A percentile compares a stretch with the other conserved stretches of the same genome.
Evolutionary conservation across 2,888 invertebrate species (phyloP).

Genomic region (Biston stratarius): DNA sequence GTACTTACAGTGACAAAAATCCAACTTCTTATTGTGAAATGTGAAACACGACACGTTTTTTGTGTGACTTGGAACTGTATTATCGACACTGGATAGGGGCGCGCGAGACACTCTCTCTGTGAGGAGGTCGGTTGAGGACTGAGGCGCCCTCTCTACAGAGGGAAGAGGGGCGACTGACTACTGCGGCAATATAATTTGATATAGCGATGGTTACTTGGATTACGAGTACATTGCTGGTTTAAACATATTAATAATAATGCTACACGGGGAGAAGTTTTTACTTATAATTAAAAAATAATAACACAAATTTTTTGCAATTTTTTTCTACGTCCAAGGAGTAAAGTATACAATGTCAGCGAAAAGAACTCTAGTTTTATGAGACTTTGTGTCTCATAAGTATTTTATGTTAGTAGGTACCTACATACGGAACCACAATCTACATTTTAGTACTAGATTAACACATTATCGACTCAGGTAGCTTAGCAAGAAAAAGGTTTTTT

Average conservation of each 20-base stretch:
- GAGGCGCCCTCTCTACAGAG: slow-evolving; percentile 69
- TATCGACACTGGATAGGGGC: slow-evolving; percentile 61
- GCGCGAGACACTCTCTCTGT: slow-evolving; percentile 59
- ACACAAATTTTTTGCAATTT: too few relatives aligned
- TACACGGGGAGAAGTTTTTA: not conserved
- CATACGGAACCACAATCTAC: not conserved
- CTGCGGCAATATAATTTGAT: slow-evolving; percentile 44
- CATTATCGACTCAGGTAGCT: too few relatives aligned
- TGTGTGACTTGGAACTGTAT: slow-evolving; percentile 50
- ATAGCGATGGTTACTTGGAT: slow-evolving; percentile 61
- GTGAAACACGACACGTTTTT: slow-evolving; percentile 77
- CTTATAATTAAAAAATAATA: too few relatives aligned
- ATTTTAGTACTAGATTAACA: too few relatives aligned
- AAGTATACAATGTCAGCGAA: too few relatives aligned
- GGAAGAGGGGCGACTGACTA: slow-evolving; percentile 69
- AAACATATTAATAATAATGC: not conserved
- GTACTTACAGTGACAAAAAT: slow-evolving; percentile 76
- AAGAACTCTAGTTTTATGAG: too few relatives aligned
- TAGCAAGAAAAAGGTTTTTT: too few relatives aligned
- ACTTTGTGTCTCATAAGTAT: too few relatives aligned
- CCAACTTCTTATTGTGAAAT: slow-evolving; percentile 64
- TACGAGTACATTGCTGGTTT: slow-evolving; percentile 60
- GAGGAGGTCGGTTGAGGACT: slow-evolving; percentile 72
- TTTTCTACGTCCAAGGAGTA: too few relatives aligned
- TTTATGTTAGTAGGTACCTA: too few relatives aligned